Conservation (phyloP, 1,140 invertebrate genomes). For the Halictus rubicundus region DNA sequence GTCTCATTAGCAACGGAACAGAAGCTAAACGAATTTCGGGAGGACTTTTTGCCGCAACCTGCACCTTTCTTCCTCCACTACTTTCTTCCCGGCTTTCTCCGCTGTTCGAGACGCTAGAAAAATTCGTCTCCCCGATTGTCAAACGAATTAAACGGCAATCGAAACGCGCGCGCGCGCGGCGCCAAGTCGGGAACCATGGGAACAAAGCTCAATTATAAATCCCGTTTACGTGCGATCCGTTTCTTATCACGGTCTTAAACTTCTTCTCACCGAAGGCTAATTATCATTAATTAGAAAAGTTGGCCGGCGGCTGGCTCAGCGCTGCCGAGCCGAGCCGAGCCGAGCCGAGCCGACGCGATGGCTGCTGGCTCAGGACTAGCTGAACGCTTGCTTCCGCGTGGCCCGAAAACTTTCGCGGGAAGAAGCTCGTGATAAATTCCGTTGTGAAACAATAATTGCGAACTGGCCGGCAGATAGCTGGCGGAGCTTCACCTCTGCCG, state of each 20-base stretch:
- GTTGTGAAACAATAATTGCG: constrained; percentile 65
- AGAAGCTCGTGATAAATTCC: constrained; percentile 69
- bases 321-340: background rate
- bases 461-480: constrained; percentile 24
- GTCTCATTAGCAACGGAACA: too few species aligned
- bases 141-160: background rate
- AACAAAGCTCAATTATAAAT: constrained; percentile 38
- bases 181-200: background rate
- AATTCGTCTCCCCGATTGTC: background rate
- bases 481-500: background rate
- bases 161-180: background rate
- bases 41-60: too few species aligned
- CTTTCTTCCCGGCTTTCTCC: too few species aligned
- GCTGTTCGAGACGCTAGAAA: background rate
- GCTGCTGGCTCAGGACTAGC: background rate
- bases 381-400: constrained; percentile 20
- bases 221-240: constrained; percentile 36
- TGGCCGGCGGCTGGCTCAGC: constrained; percentile 43
- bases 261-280: constrained; percentile 69
- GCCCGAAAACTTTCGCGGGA: constrained; percentile 66
- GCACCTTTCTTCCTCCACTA: too few species aligned
- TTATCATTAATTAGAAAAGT: constrained; percentile 80
- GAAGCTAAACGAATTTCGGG: too few species aligned
- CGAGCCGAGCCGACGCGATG: background rate
- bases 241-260: constrained; percentile 75